Conservation (phyloP, 2,888 invertebrate species). For the Agrochola macilenta region DNA sequence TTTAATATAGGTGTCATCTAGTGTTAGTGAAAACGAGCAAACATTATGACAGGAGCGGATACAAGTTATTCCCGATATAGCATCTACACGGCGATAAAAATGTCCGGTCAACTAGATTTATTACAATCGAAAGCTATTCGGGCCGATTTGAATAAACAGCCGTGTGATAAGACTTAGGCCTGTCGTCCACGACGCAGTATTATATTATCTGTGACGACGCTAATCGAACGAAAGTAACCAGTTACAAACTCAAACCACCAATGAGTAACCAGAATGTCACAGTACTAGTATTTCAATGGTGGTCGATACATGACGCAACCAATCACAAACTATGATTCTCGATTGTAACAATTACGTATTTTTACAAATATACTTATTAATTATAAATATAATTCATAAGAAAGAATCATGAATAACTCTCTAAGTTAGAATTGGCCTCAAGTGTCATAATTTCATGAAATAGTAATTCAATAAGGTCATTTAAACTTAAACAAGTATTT, state of each 20-base stretch:
- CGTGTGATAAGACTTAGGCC: conserved; percentile 75
- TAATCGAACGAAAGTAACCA: background rate
- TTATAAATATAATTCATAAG: background rate
- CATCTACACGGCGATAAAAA: conserved; percentile 80
- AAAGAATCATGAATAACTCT: background rate
- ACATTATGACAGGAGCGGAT: conserved; percentile 69
- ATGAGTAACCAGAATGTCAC: background rate
- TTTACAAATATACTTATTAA: no score
- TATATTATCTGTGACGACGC: no score
- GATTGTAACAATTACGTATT: background rate
- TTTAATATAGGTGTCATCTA: background rate
- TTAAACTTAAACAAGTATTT: no score
- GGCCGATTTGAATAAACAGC: conserved; percentile 83
- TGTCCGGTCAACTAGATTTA: conserved; percentile 82
- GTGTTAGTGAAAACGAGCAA: background rate
- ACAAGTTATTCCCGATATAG: conserved; percentile 70
- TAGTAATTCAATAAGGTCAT: no score
- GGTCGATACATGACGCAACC: background rate
- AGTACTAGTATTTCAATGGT: background rate
- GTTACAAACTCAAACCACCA: background rate
- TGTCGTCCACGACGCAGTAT: no score
- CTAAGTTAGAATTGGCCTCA: no score
- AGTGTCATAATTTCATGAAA: no score
- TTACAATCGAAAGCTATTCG: conserved; percentile 82
- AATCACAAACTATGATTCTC: background rate